Evolutionary conservation across 2,888 invertebrate genomes (phyloP), one percentile per base, ranked within the genome.

Genomic region (Nycteola revayana): DNA sequence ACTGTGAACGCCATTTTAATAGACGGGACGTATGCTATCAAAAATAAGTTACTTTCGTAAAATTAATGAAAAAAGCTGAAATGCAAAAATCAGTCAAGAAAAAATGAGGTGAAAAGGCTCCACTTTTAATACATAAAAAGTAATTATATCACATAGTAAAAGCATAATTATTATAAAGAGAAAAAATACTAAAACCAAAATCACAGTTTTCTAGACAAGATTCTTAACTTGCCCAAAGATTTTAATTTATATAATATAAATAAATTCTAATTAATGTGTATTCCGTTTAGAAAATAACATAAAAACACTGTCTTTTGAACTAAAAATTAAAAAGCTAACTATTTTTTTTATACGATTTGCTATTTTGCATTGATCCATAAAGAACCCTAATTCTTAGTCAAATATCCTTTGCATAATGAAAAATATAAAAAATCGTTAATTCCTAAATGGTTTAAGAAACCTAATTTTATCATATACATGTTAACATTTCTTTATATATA

Each of bases 121-220:
- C 52, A 60, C 53, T 54, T 60, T 64, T 64, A 65, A 73, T 74
- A 75, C 66, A 76, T 75, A 76, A 69, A 60, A 55, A 28, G 52
- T 57, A 55, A 57, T 68, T 72, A 81, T 85, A 86, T 87, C 86
- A 87, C 87, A 87, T 80, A 76, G 74, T 72, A 75, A 65, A 84
- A 86, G 82, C 79, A 82, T 77, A 35, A 73, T n/a, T n/a, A n/a
- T n/a, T 43, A 48, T 47, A 51, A 74, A 73, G 70, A 66, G 60
- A 66, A 76, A 72, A 72, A 77, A 78, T 86, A 86, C 75, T 86
- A 86, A 85, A 84, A 86, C 83, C 83, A 83, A 88, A 87, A 88
- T 88, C 87, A 88, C 87, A 88, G 88, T 66, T 77, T 66, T 67
- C 66, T 68, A 76, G 84, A 84, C 85, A 82, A 84, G 74, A 75